Evolutionary conservation across 2,797 vertebrate genomes (phyloP).

Genomic region (Enteromius anoplus): DNA sequence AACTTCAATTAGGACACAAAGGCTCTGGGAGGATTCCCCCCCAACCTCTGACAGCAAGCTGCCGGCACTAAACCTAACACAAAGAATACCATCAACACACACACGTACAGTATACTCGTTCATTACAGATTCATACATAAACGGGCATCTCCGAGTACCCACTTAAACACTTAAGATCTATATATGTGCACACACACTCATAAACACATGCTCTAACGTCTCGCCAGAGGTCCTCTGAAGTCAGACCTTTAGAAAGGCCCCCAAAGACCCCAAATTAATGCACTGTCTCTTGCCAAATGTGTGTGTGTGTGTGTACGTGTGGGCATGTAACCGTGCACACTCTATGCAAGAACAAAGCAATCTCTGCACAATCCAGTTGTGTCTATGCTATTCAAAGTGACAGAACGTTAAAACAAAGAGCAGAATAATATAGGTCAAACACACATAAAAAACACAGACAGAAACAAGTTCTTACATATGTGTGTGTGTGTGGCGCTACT

Average conservation of each 20-base stretch:
- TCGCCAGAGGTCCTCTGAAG: constrained; percentile 51
- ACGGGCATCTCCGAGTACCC: background rate
- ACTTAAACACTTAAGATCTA: constrained; percentile 15
- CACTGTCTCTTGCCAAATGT: constrained; percentile 23
- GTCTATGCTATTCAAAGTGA: background rate
- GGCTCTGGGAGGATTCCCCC: constrained; percentile 65
- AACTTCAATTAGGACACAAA: constrained; percentile 82
- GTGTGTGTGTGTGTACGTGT: background rate
- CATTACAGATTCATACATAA: constrained; percentile 13
- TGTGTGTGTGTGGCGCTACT: background rate
- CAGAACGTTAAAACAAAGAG: constrained; percentile 34
- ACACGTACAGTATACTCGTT: background rate
- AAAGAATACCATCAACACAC: constrained; percentile 50
- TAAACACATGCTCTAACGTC: constrained; percentile 43
- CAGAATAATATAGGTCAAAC: constrained; percentile 42
- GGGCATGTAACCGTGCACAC: constrained; percentile 39
- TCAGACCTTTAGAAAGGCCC: constrained; percentile 30
- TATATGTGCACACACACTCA: background rate
- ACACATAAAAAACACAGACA: background rate
- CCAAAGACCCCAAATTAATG: constrained; percentile 26
- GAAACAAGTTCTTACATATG: background rate
- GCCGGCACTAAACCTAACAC: constrained; percentile 70
- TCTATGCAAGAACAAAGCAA: constrained; percentile 1
- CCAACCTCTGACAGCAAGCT: constrained; percentile 50
- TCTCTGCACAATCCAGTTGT: constrained; percentile 19